phyloP scores from a whole-genome alignment of 2,888 invertebrate species.

The Noctua fimbriata region DNA sequence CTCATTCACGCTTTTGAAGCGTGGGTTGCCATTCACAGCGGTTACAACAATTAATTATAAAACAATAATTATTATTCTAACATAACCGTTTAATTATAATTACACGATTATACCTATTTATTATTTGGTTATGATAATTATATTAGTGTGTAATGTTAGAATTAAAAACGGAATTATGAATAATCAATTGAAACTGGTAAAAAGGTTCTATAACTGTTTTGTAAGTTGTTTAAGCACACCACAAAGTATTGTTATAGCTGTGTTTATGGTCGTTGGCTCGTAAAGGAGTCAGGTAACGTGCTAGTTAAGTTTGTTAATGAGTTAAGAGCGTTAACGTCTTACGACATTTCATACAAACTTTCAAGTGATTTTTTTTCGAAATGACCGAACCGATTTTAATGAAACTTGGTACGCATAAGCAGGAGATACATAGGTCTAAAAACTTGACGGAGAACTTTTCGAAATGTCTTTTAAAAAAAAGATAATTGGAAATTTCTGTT shows the following conservation, averaged over 20 bases:
- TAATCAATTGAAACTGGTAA: neutral
- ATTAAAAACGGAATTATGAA: constrained; percentile 1
- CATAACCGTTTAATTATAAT: constrained; percentile 12
- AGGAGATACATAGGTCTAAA: too few species aligned
- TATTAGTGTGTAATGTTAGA: neutral
- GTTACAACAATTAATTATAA: neutral
- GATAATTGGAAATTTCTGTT: too few species aligned
- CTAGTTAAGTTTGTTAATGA: neutral
- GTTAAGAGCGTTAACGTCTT: too few species aligned
- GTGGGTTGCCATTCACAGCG: constrained; percentile 69
- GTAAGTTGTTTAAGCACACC: constrained; percentile 8
- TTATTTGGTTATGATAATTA: constrained; percentile 10
- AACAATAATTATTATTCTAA: constrained; percentile 13
- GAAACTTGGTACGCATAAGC: too few species aligned
- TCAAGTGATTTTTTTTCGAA: too few species aligned
- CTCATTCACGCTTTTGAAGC: constrained; percentile 67
- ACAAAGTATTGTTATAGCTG: constrained; percentile 3
- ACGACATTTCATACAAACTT: too few species aligned
- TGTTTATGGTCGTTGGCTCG: constrained; percentile 28
- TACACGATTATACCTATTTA: neutral
- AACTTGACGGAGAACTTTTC: too few species aligned
- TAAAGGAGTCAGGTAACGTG: neutral
- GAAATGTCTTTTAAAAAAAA: too few species aligned
- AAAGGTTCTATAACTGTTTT: constrained; percentile 1
- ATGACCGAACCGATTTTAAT: too few species aligned